phyloP scores from a whole-genome alignment of 2,888 invertebrate species.

The Drepanosiphum platanoidis region DNA sequence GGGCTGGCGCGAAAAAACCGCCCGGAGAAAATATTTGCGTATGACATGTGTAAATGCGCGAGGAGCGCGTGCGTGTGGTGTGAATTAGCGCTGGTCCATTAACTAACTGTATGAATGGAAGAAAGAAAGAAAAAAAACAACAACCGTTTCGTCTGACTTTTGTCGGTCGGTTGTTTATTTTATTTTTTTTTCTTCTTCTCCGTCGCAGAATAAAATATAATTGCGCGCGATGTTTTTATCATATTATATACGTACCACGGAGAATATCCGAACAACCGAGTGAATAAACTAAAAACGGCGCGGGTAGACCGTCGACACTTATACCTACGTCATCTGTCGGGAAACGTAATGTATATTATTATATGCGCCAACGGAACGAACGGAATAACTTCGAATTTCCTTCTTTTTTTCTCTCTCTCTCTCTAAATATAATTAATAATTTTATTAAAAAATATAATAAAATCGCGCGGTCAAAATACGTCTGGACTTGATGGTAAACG shows the following conservation, averaged over 20 bases:
- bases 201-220: neutral
- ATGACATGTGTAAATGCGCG: neutral
- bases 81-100: neutral
- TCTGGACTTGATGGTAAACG: too few species aligned
- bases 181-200: neutral
- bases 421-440: too few species aligned
- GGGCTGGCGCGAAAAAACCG: neutral
- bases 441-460: too few species aligned
- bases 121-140: neutral
- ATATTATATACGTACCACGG: too few species aligned
- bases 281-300: neutral
- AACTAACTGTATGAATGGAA: too few species aligned
- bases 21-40: neutral
- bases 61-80: neutral
- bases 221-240: too few species aligned
- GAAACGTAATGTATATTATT: too few species aligned
- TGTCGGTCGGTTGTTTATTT: neutral
- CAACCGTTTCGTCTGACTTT: conserved; percentile 1
- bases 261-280: too few species aligned
- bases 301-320: neutral
- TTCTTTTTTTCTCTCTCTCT: too few species aligned
- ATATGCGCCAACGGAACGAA: too few species aligned
- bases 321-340: neutral
- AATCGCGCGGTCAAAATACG: too few species aligned
- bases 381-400: too few species aligned